Evolutionary conservation across 1,140 invertebrate genomes (phyloP).

Genomic region (Asbolus verrucosus): DNA sequence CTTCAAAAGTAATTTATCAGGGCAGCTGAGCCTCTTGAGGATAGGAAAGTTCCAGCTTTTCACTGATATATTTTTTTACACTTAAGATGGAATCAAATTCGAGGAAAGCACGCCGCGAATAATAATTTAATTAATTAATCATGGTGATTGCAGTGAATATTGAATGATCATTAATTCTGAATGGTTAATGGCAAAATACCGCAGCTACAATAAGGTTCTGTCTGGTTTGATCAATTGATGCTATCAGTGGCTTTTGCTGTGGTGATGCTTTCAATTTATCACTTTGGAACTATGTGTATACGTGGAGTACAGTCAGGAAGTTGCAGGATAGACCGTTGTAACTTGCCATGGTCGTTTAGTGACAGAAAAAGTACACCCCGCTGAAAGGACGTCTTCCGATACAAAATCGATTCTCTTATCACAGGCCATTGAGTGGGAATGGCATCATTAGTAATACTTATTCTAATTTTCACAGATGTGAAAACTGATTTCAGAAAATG

Average conservation of each 20-base stretch:
- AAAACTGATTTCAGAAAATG: too few relatives aligned
- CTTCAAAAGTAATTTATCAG: conserved; percentile 35
- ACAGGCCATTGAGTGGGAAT: neutral
- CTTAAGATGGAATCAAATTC: neutral
- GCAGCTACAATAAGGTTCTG: neutral
- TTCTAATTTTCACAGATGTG: too few relatives aligned
- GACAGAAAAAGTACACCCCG: neutral
- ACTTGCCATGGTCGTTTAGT: neutral
- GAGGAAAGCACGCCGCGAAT: neutral
- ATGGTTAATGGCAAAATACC: neutral
- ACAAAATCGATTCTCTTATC: neutral
- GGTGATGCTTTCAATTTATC: neutral
- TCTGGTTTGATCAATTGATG: conserved; percentile 2
- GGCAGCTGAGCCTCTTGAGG: conserved; percentile 22
- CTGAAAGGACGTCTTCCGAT: neutral
- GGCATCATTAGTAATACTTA: neutral
- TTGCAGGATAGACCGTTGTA: too few relatives aligned
- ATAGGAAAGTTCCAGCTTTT: conserved; percentile 17
- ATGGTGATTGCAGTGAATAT: neutral
- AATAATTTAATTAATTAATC: neutral
- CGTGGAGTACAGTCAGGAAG: neutral
- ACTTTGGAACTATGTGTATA: neutral
- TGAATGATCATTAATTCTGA: neutral
- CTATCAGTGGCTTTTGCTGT: conserved; percentile 3
- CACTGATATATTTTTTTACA: neutral